Evolutionary conservation across 2,797 vertebrate genomes (phyloP).

Genomic region (Yasuhikotakia modesta): DNA sequence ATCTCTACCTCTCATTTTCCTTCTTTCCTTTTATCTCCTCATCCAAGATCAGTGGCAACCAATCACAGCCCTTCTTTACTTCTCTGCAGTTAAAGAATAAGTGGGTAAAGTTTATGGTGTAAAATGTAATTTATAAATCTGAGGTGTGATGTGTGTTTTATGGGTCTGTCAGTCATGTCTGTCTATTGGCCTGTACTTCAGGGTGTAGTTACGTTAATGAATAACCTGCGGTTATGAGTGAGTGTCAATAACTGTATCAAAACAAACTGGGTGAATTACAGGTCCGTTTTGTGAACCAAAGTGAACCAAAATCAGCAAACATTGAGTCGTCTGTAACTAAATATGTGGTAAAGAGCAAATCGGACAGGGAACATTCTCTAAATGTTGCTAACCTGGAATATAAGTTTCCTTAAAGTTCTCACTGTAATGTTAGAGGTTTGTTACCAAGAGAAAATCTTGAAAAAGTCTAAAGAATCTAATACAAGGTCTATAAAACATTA

Average conservation of each 20-base stretch:
- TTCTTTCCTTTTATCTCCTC: constrained; percentile 67
- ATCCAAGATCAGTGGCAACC: constrained; percentile 55
- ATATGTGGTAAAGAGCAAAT: not conserved
- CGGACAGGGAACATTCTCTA: too few relatives aligned
- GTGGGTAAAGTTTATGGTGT: constrained; percentile 62
- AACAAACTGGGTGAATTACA: too few relatives aligned
- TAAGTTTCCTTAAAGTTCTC: too few relatives aligned
- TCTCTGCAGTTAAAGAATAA: constrained; percentile 75
- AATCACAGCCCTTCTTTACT: constrained; percentile 63
- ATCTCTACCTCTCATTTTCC: constrained; percentile 54
- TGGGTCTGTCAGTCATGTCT: constrained; percentile 17
- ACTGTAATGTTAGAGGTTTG: too few relatives aligned
- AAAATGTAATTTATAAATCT: constrained; percentile 73
- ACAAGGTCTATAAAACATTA: too few relatives aligned
- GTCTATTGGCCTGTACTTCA: constrained; percentile 24
- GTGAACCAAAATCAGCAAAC: not conserved
- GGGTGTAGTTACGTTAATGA: constrained; percentile 48
- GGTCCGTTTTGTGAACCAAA: too few relatives aligned
- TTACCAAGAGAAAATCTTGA: too few relatives aligned
- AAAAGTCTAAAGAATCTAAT: too few relatives aligned
- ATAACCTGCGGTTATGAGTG: constrained; percentile 14
- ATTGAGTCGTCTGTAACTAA: not conserved
- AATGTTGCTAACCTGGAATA: too few relatives aligned
- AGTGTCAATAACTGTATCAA: not conserved
- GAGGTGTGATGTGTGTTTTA: constrained; percentile 54